Evolutionary conservation across 1,140 invertebrate species (phyloP).

Genomic region (Metaphire vulgaris): DNA sequence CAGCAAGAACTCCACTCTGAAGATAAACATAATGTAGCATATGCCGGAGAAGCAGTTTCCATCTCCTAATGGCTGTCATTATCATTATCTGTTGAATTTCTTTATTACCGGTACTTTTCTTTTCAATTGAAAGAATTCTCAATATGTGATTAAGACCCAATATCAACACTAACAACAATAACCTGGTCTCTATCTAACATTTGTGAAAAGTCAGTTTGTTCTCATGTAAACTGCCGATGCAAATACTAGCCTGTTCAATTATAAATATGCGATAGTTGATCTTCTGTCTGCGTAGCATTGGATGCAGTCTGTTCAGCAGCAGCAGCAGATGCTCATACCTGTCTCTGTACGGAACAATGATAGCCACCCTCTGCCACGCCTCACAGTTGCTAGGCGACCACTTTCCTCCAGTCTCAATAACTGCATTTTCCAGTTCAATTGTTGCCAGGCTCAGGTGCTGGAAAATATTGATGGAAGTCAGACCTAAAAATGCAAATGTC

Average conservation of each 20-base stretch:
- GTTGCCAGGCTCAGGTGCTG: neutral
- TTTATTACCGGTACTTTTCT: too few relatives aligned
- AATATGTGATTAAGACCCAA: too few relatives aligned
- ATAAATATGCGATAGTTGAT: slow-evolving; percentile 86
- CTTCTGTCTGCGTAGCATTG: slow-evolving; percentile 76
- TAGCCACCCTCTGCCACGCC: slow-evolving; percentile 38
- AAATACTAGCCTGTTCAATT: slow-evolving; percentile 66
- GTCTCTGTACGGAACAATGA: slow-evolving; percentile 61
- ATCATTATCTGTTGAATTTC: too few relatives aligned
- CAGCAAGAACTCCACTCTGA: too few relatives aligned
- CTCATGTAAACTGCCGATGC: too few relatives aligned
- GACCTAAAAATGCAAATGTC: neutral
- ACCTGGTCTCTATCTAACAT: too few relatives aligned
- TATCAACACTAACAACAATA: too few relatives aligned
- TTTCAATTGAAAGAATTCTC: too few relatives aligned
- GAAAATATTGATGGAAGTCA: neutral
- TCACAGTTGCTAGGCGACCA: slow-evolving; percentile 37
- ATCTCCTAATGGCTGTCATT: too few relatives aligned
- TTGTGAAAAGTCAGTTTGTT: too few relatives aligned
- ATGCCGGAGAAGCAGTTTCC: too few relatives aligned
- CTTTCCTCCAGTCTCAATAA: slow-evolving; percentile 32
- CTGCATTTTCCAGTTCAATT: neutral
- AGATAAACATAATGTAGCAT: too few relatives aligned
- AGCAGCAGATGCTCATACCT: slow-evolving; percentile 68
- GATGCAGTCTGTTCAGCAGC: slow-evolving; percentile 82